Evolutionary conservation across 2,113 vertebrate genomes (phyloP).

Genomic region (Sander lucioperca): DNA sequence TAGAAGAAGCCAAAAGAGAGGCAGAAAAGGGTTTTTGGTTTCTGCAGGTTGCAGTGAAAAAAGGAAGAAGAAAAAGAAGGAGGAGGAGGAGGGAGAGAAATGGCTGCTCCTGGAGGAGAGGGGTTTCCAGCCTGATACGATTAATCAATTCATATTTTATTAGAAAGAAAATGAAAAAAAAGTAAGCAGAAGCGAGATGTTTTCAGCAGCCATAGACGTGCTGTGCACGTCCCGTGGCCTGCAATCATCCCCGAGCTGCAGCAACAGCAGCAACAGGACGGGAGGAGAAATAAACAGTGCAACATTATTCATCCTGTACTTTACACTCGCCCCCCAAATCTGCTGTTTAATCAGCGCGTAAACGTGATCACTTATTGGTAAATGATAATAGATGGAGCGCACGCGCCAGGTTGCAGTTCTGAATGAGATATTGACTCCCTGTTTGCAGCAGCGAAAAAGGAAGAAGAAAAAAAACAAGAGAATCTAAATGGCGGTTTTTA

Average conservation of each 20-base stretch:
- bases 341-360: conserved; percentile 67
- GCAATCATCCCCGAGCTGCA: not conserved
- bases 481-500: conserved; percentile 33
- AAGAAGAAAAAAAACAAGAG: not conserved
- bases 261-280: conserved; percentile 24
- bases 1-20: not conserved
- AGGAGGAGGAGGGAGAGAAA: not conserved
- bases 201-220: conserved; percentile 39
- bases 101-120: conserved; percentile 10
- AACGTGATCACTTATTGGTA: conserved; percentile 66
- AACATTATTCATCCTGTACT: conserved; percentile 44
- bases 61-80: no score
- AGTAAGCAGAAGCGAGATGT: not conserved
- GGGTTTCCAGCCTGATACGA: conserved; percentile 35
- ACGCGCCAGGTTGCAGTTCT: conserved; percentile 25
- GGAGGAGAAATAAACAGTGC: not conserved
- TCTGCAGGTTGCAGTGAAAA: not conserved
- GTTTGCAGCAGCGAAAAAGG: conserved; percentile 33
- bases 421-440: conserved; percentile 65
- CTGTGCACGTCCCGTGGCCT: conserved; percentile 23
- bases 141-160: conserved; percentile 67
- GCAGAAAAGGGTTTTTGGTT: not conserved
- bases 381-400: conserved; percentile 65
- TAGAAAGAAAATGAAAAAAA: not conserved
- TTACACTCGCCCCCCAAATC: conserved; percentile 38